Base-by-base conservation (phyloP, 2,888 invertebrate species). In the Stenurella melanura region DNA sequence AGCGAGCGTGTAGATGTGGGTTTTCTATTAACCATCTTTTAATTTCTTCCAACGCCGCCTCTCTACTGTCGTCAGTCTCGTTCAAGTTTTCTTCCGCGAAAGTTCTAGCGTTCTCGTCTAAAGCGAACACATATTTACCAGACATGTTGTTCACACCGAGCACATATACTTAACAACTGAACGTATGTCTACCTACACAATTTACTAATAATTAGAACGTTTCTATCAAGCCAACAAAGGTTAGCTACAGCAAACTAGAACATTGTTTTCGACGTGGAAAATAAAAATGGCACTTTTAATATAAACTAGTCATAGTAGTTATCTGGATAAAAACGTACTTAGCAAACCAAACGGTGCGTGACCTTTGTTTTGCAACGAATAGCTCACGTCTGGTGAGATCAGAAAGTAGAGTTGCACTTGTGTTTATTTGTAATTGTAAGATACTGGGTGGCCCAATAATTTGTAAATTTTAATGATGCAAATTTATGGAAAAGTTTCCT, bases 1-100 rank as follows among this genome's bases (percentile, higher is more conserved):
- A 85, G 67, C 89, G 87, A 0, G 89, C 90, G 76, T 90, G 89
- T 18, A 91, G 84, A 57, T 87, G 82, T 4, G 89, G 88, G 82
- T 90, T 90, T 67, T 89, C 88, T 71, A 89, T 80, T 4, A 91
- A 80, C 91, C 91, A 91, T 30, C 90, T 89, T 78, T 92, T 91
- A 84, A 91, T 85, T 64, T 89, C 83, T 64, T 87, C 82, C 50
- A 91, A 81, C 63, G 78, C 74, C 70, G 80, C 58, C 77, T 78
- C 78, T 58, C 86, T 83, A 15, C 60, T 80, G 76, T 85, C 84
- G 11, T 87, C 86, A 2, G 86, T 87, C 86, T 89, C 90, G 38
- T 86, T 85, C 15, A 89, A 78, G 60, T 76, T 75, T 75, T 87
- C 82, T 74, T 77, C 75, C 12, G 38, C 42, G 50, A 60, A 70